Evolutionary conservation across 2,797 vertebrate genomes (phyloP), one percentile per base, ranked within the genome.

Genomic region (Acrossocheilus fasciatus): DNA sequence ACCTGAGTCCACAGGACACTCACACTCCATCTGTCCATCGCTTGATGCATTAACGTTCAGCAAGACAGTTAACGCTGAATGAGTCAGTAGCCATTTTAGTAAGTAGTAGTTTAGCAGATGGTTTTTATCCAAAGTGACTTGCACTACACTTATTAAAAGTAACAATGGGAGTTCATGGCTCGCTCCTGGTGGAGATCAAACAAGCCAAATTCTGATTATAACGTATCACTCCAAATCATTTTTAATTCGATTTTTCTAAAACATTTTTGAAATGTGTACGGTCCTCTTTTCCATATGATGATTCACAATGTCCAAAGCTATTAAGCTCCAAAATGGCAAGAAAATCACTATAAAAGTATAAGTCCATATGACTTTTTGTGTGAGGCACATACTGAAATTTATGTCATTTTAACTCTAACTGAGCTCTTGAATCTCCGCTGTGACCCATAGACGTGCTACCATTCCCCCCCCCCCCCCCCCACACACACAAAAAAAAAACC

Each of bases 21-120:
- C 83, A 87, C 57, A 15, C 50, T 81, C 85, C 80, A 86, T 90
- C 69, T 83, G 83, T 83, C 64, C 54, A 69, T 57, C 64, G 10
- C 62, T 68, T 78, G 81, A 73, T 86, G 81, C 81, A 62, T 86
- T 81, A 81, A 70, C 62, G 52, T 18, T 59, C 52, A 73, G 11
- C 39, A 73, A 72, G 39, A 83, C 52, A 73, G 36, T 82, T 82
- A 82, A 73, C 81, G 23, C 81, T 9, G 39, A 73, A 62, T 12
- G 26, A 66, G 78, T 66, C 69, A 73, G 39, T 59, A 73, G 52
- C 73, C 6, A 4, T 83, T 73, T 59, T 43, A 83, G 9, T 43
- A 6, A 30, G 80, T 26, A 79, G 17, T 78, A 41, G 54, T 52
- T 83, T 62, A 74, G 41, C 26, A 45, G n/a, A 80, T 59, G 6